These are phyloP conservation scores for Rhyacophila brunnea DNA, from an alignment of 1,140 invertebrate species.

Conservation along the genomic window DNA sequence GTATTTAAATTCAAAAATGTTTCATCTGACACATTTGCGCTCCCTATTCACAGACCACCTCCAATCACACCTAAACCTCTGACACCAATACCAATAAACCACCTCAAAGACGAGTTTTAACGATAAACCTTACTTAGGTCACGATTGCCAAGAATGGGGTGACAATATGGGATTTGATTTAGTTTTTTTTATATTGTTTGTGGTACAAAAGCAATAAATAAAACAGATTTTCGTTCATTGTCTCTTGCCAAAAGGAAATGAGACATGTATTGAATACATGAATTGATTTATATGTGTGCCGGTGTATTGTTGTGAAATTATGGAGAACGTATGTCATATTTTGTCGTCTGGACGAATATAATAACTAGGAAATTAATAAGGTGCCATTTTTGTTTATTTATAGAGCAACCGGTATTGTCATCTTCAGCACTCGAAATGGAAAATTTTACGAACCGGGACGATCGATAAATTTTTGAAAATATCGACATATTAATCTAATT, in stretches of 20 bases:
- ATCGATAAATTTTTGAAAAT: too few relatives aligned
- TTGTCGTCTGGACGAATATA: constrained; percentile 1
- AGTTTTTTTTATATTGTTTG: constrained; percentile 13
- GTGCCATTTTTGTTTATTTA: too few relatives aligned
- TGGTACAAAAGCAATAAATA: constrained; percentile 28
- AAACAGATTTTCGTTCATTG: constrained; percentile 26
- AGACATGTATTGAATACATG: constrained; percentile 27
- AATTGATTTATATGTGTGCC: constrained; percentile 29
- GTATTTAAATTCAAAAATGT: constrained; percentile 26
- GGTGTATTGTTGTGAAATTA: constrained; percentile 6
- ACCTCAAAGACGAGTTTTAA: neutral
- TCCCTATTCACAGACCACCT: constrained; percentile 14
- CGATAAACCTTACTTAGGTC: neutral
- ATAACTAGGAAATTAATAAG: neutral
- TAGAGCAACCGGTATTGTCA: too few relatives aligned
- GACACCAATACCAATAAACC: neutral
- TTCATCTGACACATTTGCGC: constrained; percentile 18
- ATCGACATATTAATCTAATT: too few relatives aligned
- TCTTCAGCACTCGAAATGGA: too few relatives aligned
- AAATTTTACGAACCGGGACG: too few relatives aligned
- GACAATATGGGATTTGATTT: constrained; percentile 17
- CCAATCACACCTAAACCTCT: neutral
- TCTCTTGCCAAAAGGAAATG: constrained; percentile 27
- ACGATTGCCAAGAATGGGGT: constrained; percentile 2
- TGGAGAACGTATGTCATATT: constrained; percentile 20